Conservation (phyloP, 2,888 invertebrate species). For the Andrena praecox region DNA sequence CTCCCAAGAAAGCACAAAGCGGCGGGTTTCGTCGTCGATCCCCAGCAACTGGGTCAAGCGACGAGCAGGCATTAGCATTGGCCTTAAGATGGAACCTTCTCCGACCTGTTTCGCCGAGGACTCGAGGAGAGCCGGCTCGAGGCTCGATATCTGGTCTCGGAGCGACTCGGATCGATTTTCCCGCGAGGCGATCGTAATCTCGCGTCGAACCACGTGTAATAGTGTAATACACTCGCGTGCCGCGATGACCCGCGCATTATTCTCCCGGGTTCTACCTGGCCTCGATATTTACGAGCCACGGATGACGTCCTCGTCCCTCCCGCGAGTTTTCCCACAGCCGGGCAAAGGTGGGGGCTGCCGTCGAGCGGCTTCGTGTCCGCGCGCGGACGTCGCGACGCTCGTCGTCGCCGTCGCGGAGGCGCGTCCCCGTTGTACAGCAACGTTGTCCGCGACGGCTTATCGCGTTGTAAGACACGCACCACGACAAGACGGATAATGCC, state of each 20-base stretch:
- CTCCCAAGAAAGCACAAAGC: conserved; percentile 1
- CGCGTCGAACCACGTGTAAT: conserved; percentile 13
- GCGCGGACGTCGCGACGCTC: conserved; percentile 48
- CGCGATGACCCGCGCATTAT: conserved; percentile 5
- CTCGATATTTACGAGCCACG: conserved; percentile 65
- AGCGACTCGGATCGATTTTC: conserved; percentile 56
- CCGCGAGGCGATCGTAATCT: conserved; percentile 61
- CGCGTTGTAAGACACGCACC: conserved; percentile 81
- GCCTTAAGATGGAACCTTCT: conserved; percentile 21
- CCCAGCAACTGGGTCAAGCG: conserved; percentile 41
- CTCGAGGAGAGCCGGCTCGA: conserved; percentile 46
- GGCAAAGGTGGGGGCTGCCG: conserved; percentile 53
- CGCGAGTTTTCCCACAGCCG: conserved; percentile 45
- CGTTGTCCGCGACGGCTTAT: conserved; percentile 76
- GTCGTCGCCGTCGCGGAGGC: conserved; percentile 41
- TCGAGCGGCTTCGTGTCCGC: conserved; percentile 39
- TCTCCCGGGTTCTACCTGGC: conserved; percentile 40
- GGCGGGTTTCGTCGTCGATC: conserved; percentile 22
- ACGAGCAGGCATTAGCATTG: conserved; percentile 31
- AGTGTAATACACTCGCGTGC: conserved; percentile 23
- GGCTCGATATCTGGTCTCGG: conserved; percentile 19
- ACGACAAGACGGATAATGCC: conserved; percentile 78
- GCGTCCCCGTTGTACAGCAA: conserved; percentile 53
- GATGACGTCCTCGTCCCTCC: conserved; percentile 50
- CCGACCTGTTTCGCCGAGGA: conserved; percentile 20